Conservation (phyloP, 2,888 invertebrate species). For the Nowickia ferox region DNA sequence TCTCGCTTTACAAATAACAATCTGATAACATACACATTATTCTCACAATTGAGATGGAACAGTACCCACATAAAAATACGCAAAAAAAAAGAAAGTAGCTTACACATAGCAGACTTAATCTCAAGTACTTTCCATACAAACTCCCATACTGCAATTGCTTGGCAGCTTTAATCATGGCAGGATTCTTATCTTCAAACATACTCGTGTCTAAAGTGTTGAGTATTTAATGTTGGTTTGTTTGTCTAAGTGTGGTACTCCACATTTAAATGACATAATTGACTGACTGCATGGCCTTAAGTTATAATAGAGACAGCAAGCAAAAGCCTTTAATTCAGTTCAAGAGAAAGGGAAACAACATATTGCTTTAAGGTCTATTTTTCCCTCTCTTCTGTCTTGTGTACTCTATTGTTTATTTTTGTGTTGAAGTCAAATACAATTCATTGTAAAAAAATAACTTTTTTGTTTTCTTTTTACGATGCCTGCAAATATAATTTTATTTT, state of each 20-base stretch:
- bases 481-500: constrained; percentile 3
- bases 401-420: neutral
- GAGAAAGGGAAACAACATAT: constrained; percentile 24
- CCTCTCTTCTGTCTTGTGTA: neutral
- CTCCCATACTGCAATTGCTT: neutral
- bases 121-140: constrained; percentile 36
- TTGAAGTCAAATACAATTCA: constrained; percentile 18
- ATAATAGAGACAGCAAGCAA: neutral
- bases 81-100: constrained; percentile 1
- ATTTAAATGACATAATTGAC: constrained; percentile 74
- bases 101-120: constrained; percentile 18
- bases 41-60: neutral
- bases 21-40: constrained; percentile 46
- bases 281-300: constrained; percentile 72
- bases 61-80: neutral
- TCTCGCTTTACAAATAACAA: constrained; percentile 45
- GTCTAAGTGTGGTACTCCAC: constrained; percentile 53
- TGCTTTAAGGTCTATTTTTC: constrained; percentile 13
- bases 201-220: neutral
- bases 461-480: neutral
- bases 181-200: constrained; percentile 16
- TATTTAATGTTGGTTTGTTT: constrained; percentile 17
- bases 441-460: neutral
- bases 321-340: constrained; percentile 14
- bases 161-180: neutral